Percentiles rank a stretch among this genome's conserved stretches.
Evolutionary conservation across 2,888 invertebrate genomes (phyloP).

Genomic region (Xanthostigma xanthostigma): DNA sequence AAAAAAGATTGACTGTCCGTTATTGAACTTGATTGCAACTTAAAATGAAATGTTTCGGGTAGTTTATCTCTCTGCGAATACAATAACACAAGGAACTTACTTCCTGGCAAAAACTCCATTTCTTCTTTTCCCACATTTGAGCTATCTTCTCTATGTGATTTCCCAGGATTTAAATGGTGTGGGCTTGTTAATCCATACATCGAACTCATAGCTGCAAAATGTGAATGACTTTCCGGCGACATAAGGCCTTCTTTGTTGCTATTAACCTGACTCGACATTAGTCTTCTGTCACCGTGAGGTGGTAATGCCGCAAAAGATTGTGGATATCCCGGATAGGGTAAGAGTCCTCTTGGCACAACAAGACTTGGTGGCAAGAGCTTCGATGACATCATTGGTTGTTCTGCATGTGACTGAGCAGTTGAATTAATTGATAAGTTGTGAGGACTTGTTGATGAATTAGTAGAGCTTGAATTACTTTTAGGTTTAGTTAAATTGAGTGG

Average conservation of each 20-base stretch:
- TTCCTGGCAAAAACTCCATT: conserved; percentile 43
- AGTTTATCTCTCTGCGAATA: no score
- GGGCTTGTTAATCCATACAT: conserved; percentile 28
- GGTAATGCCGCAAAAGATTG: conserved; percentile 38
- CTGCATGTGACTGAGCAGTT: conserved; percentile 18
- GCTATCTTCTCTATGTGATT: conserved; percentile 20
- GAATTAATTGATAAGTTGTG: conserved; percentile 16
- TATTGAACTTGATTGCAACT: no score
- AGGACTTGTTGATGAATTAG: conserved; percentile 34
- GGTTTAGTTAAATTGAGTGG: conserved; percentile 84
- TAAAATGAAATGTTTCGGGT: no score
- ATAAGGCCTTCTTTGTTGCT: conserved; percentile 21
- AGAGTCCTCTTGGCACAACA: conserved; percentile 42
- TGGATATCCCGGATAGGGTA: conserved; percentile 45
- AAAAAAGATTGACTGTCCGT: no score
- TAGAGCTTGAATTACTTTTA: conserved; percentile 34
- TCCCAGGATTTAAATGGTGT: conserved; percentile 17
- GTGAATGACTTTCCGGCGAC: conserved; percentile 20
- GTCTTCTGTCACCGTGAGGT: conserved; percentile 21
- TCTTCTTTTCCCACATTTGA: conserved; percentile 35
- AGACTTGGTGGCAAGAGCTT: conserved; percentile 41
- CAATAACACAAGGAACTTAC: conserved; percentile 13
- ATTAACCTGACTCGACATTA: conserved; percentile 16
- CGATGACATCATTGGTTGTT: conserved; percentile 38
- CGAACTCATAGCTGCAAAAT: conserved; percentile 23